phyloP scores from a whole-genome alignment of 1,140 invertebrate species.

The Drosophila kikkawai region DNA sequence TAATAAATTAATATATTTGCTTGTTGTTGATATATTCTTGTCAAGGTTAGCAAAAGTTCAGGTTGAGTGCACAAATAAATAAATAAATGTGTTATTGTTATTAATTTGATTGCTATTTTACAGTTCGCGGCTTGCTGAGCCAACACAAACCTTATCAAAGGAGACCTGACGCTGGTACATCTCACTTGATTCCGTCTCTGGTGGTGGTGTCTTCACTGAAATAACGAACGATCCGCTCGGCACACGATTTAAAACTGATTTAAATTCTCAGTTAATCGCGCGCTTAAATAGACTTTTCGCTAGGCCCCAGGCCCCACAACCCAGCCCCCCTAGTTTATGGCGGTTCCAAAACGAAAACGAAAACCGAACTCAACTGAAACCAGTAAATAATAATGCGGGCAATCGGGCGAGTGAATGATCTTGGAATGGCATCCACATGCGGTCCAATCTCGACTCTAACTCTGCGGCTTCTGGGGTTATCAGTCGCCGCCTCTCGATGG shows the following conservation, averaged over 20 bases:
- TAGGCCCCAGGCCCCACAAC: conserved; percentile 20
- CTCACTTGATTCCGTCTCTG: conserved; percentile 22
- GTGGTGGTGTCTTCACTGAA: conserved; percentile 14
- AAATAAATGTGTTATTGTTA: conserved; percentile 37
- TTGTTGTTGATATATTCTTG: conserved; percentile 1
- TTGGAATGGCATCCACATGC: conserved; percentile 66
- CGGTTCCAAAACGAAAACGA: conserved; percentile 57
- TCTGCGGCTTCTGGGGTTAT: conserved; percentile 58
- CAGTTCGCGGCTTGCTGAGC: conserved; percentile 23
- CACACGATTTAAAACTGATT: conserved; percentile 69
- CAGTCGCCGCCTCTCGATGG: conserved; percentile 42
- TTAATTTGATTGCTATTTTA: conserved; percentile 33
- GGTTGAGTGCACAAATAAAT: conserved; percentile 16
- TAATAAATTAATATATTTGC: neutral
- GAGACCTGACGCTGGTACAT: conserved; percentile 80
- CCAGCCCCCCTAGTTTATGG: conserved; percentile 15
- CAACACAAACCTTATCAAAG: conserved; percentile 80
- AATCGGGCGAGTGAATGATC: conserved; percentile 53
- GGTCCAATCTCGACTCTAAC: conserved; percentile 32
- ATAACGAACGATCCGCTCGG: conserved; percentile 47
- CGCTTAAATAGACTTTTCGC: conserved; percentile 71
- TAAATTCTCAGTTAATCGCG: conserved; percentile 39
- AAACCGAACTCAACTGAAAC: conserved; percentile 55
- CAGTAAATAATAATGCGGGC: conserved; percentile 56
- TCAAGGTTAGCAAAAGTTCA: conserved; percentile 38